Evolutionary conservation across 30 jellyfish, hydroid and myxozoan genomes (phyloP), one percentile per base, ranked within the genome.

Genomic region (Sanderia malayensis): DNA sequence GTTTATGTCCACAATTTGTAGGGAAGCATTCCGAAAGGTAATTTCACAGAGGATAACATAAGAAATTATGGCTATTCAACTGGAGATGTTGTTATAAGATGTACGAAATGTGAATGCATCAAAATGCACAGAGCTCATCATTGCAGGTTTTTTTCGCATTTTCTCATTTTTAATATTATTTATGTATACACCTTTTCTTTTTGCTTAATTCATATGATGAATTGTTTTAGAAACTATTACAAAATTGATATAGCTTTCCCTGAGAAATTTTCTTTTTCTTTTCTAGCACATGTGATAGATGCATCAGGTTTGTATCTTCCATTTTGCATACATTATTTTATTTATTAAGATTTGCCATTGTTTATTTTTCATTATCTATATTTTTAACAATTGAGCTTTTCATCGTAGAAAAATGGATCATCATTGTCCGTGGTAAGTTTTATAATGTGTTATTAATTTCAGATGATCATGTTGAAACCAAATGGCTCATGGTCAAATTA

Each of bases 21-120:
- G 96, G 98, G 98, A 37, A 80, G 86, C 4, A 90, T 90, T 28
- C 98, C 98, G 9, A 88, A 79, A 84, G 98, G 98, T n/a, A 90
- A 90, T 67, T 90, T 90, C 65, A 90, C 98, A 2, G 98, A 90
- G 25, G 96, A 90, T 29, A 90, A 90, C 75, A 92, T 90, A 19
- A 83, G 60, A 58, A 65, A 58, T 49, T 74, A 65, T 28, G 98
- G 98, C 7, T 79, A 65, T 21, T 57, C 67, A 37, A 82, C 98
- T 8, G 98, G 98, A 2, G 98, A 90, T 83, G 96, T 90, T 59
- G 98, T 90, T 10, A 71, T 90, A 10, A 70, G 98, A 23, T 90
- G 98, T 20, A 90, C 98, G 19, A 79, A 92, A 53, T 90, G 98
- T 78, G 98, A 90, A 79, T 90, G 98, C 62, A 90, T 90, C 30